A percentile compares a stretch with the other conserved stretches of the same genome.
These are phyloP conservation scores for Chelidonichthys spinosus DNA, from an alignment of 2,797 vertebrate genomes.

Conservation along the genomic window DNA sequence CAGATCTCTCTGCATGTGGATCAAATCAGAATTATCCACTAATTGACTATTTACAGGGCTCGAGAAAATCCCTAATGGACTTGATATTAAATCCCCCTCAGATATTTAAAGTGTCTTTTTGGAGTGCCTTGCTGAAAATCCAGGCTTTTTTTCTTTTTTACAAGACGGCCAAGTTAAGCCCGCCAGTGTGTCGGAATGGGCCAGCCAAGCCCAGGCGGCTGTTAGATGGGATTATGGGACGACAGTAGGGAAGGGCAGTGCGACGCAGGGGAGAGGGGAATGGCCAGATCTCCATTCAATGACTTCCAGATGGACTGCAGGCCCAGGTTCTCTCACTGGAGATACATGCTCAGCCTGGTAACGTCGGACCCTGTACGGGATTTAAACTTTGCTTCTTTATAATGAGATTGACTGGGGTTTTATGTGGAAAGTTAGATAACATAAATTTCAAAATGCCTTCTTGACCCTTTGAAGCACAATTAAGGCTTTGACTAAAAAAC, in stretches of 20 bases:
- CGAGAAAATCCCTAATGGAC: conserved; percentile 95
- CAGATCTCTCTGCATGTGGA: conserved; percentile 96
- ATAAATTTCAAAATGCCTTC: conserved; percentile 72
- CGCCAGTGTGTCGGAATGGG: conserved; percentile 83
- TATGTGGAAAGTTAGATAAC: conserved; percentile 85
- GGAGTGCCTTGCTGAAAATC: conserved; percentile 89
- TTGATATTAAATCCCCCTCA: conserved; percentile 96
- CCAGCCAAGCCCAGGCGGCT: conserved; percentile 82
- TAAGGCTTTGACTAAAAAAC: conserved; percentile 57
- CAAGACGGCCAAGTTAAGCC: conserved; percentile 94
- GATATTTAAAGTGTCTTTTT: conserved; percentile 95
- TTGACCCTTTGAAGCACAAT: conserved; percentile 59
- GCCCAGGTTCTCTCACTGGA: conserved; percentile 73
- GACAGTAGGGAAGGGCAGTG: conserved; percentile 86
- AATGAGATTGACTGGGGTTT: conserved; percentile 84
- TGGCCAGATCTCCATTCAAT: conserved; percentile 86
- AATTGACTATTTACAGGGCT: conserved; percentile 99
- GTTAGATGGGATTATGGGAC: conserved; percentile 87
- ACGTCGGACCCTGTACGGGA: conserved; percentile 67
- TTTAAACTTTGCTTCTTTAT: conserved; percentile 79
- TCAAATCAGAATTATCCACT: conserved; percentile 97
- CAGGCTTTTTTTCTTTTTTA: conserved; percentile 87
- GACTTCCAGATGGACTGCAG: conserved; percentile 90
- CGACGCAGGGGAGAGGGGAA: conserved; percentile 83
- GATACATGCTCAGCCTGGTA: conserved; percentile 72